These are phyloP conservation scores for Carcinoscorpius rotundicauda DNA, from an alignment of 1,140 invertebrate species.

Conservation along the genomic window DNA sequence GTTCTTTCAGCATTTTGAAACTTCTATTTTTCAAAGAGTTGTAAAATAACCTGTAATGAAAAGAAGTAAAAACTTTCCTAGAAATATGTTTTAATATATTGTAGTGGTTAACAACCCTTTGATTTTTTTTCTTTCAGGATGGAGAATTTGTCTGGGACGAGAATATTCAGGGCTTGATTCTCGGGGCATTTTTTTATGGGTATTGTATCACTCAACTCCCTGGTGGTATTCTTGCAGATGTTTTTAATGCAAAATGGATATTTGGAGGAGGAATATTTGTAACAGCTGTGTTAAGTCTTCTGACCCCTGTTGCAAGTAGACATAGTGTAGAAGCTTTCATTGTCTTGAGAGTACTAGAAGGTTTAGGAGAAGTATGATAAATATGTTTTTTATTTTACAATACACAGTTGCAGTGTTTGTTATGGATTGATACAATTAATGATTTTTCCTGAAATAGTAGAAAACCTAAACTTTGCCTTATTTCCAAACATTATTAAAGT, in stretches of 20 bases:
- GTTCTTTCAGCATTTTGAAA: no score
- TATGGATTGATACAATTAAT: no score
- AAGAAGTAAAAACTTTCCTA: no score
- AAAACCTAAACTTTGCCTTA: no score
- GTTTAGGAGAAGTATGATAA: constrained; percentile 31
- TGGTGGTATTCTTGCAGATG: constrained; percentile 59
- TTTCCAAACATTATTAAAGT: no score
- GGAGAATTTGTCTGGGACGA: constrained; percentile 21
- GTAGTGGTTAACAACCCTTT: background rate
- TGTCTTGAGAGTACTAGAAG: constrained; percentile 31
- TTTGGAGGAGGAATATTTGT: constrained; percentile 43
- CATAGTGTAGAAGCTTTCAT: constrained; percentile 31
- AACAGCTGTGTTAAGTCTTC: constrained; percentile 14
- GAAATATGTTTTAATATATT: no score
- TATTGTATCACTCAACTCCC: constrained; percentile 71
- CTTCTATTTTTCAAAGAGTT: no score
- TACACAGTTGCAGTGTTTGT: no score
- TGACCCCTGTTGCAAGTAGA: constrained; percentile 15
- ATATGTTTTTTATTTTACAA: no score
- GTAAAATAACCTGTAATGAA: no score
- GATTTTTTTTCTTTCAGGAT: constrained; percentile 2
- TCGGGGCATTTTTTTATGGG: constrained; percentile 74
- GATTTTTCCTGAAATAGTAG: no score
- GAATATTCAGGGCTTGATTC: constrained; percentile 40
- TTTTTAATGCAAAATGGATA: constrained; percentile 70